Conservation (phyloP, 1,140 invertebrate genomes). For the Eumaeus atala region DNA sequence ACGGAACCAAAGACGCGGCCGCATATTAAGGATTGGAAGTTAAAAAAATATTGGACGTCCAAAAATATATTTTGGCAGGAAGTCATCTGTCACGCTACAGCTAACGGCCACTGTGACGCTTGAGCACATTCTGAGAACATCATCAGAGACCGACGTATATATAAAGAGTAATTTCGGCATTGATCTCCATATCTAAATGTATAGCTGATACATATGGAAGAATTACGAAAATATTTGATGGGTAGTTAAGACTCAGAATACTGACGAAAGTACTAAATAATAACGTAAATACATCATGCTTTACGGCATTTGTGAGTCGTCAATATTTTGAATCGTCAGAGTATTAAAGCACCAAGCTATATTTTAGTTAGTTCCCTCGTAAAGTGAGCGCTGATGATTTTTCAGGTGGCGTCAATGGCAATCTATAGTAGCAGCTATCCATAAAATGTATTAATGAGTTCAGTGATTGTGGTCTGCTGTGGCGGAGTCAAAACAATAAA, state of each 20-base stretch:
- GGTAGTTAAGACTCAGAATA: too few species aligned
- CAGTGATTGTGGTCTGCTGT: neutral
- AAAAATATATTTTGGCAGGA: constrained; percentile 45
- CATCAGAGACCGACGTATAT: constrained; percentile 10
- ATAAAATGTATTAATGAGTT: neutral
- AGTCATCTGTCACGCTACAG: constrained; percentile 53
- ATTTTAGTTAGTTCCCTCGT: neutral
- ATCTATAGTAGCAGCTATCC: neutral
- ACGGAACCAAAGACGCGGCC: too few species aligned
- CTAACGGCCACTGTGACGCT: constrained; percentile 32
- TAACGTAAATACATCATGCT: neutral
- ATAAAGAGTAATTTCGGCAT: too few species aligned
- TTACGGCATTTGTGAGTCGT: neutral
- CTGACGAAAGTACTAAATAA: too few species aligned
- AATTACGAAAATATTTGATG: too few species aligned
- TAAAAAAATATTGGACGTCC: constrained; percentile 6
- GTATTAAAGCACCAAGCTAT: neutral
- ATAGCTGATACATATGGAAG: too few species aligned
- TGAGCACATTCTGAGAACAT: constrained; percentile 41
- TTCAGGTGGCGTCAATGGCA: neutral
- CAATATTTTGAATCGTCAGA: neutral
- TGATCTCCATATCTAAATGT: too few species aligned
- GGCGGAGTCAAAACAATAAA: neutral
- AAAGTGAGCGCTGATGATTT: neutral
- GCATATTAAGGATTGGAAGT: neutral